Evolutionary conservation across 2,113 vertebrate species (phyloP), one percentile per base, ranked within the genome.

Genomic region (Silurus meridionalis): DNA sequence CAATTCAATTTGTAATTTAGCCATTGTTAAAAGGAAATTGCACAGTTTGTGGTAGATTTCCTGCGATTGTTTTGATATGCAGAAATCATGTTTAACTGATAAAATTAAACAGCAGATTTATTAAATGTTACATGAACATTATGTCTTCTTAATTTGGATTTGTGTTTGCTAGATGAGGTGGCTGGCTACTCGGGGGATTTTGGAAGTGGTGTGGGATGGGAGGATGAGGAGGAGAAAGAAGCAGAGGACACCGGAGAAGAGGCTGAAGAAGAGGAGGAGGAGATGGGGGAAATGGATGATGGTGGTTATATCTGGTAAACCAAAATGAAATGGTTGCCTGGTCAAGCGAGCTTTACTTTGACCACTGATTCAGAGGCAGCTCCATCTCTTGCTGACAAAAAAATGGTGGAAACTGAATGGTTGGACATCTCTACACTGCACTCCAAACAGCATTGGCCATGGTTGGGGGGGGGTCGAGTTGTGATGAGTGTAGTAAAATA

Each of bases 291-390:
- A 90, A 96, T 95, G 0, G 98, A 99, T 10, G 97, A 99, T 0
- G 97, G 97, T 3, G 98, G 98, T 84, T 99, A 99, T 93, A 99
- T 99, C 92, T 99, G 98, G 98, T 99, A 97, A 95, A 95, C 28
- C 50, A 82, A 64, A 87, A 60, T 3, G 23, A 25, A 84, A 83
- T 89, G 87, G 74, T 78, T 61, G 28, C 86, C 82, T 85, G 82
- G 82, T 90, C 89, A 87, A 58, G 85, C 75, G 61, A 88, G 86
- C 84, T 90, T 87, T 88, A 83, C 64, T 87, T 89, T 87, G 88
- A 83, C 64, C 88, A 78, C 89, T 87, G 83, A 64, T 83, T 91
- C 88, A 84, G 87, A 92, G 91, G 87, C 90, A 88, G 92, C 89
- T 89, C 69, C 67, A 89, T 90, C 89, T 89, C 83, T 57, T 83